Conservation (phyloP, 2,113 vertebrate species). For the Promerops cafer region DNA sequence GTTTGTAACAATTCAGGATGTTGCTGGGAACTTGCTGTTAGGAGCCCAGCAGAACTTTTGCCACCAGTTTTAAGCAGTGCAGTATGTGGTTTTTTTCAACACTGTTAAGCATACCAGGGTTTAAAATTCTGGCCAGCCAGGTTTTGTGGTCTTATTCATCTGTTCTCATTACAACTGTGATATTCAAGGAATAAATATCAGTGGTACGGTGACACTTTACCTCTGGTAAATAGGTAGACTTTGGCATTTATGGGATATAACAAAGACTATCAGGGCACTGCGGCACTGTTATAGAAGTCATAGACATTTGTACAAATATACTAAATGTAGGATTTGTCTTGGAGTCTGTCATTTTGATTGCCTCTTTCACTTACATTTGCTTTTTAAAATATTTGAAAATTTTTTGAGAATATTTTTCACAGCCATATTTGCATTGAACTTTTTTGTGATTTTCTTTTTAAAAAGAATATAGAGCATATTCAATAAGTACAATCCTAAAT, state of each 20-base stretch:
- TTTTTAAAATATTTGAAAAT: not conserved
- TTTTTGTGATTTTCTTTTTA: not conserved
- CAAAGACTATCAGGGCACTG: not conserved
- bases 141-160: not conserved
- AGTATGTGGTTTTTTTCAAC: not conserved
- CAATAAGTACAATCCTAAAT: not conserved
- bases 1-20: not conserved
- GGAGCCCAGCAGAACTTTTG: not conserved
- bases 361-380: not conserved
- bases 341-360: not conserved
- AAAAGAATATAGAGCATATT: not conserved
- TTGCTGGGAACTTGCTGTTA: not conserved
- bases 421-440: not conserved
- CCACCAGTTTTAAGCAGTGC: not conserved
- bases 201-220: not conserved
- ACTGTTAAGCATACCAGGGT: not conserved
- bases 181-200: not conserved
- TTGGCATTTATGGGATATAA: not conserved
- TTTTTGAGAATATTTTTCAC: not conserved
- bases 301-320: not conserved
- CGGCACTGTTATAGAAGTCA: not conserved
- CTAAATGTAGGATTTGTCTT: not conserved
- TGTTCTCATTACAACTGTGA: not conserved
- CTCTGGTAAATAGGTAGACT: not conserved
- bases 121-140: not conserved